These are phyloP conservation scores for Pinctada fucata DNA, from an alignment of 2,888 invertebrate species.

Conservation along the genomic window DNA sequence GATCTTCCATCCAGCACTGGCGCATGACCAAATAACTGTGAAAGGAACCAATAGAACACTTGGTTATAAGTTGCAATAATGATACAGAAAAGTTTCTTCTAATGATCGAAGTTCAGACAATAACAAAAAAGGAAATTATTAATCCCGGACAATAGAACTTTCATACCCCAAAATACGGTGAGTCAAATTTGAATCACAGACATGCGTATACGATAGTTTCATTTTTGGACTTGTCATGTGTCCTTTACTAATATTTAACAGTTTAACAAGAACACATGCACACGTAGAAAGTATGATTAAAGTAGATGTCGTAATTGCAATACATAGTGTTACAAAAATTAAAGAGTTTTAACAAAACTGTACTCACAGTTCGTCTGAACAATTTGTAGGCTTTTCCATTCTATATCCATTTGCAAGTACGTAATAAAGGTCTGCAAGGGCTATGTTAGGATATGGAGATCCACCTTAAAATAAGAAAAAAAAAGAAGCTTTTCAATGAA, in stretches of 20 bases:
- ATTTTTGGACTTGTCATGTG: no score
- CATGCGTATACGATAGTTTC: no score
- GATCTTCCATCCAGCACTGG: slow-evolving; percentile 73
- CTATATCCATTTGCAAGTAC: slow-evolving; percentile 72
- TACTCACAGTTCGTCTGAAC: slow-evolving; percentile 74
- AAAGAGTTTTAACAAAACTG: no score
- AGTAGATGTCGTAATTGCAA: no score
- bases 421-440: slow-evolving; percentile 71
- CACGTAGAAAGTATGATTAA: no score
- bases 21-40: slow-evolving; percentile 73
- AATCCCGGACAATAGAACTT: neutral
- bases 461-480: slow-evolving; percentile 59
- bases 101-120: no score
- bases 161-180: neutral
- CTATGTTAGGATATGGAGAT: slow-evolving; percentile 72
- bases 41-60: neutral
- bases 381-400: slow-evolving; percentile 74
- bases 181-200: no score
- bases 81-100: no score
- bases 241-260: no score
- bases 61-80: no score
- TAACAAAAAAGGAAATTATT: neutral
- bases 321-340: no score
- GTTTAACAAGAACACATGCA: no score
- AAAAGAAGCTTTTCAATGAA: neutral